Conservation (phyloP, 1,140 invertebrate genomes). For the Dufourea novaeangliae region DNA sequence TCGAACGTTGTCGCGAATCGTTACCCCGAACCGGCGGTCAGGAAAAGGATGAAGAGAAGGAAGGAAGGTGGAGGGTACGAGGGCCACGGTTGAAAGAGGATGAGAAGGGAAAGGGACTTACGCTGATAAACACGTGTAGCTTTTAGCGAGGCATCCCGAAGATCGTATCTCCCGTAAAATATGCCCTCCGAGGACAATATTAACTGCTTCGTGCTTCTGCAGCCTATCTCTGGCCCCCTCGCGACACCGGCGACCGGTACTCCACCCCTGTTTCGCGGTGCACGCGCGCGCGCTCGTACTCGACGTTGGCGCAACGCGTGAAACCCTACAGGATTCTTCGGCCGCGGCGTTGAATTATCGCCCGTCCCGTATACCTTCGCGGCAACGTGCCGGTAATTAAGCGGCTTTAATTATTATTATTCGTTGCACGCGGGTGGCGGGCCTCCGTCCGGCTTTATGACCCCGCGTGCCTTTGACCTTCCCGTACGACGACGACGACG, state of each 20-base stretch:
- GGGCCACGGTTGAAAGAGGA: slow-evolving; percentile 22
- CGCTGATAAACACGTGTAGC: slow-evolving; percentile 82
- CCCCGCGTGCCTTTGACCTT: slow-evolving; percentile 58
- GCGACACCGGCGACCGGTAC: slow-evolving; percentile 51
- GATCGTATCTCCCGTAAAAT: slow-evolving; percentile 81
- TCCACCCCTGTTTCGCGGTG: slow-evolving; percentile 21
- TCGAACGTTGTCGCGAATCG: slow-evolving; percentile 5
- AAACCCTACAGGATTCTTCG: slow-evolving; percentile 43
- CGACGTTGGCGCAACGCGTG: slow-evolving; percentile 7
- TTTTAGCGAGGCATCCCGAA: slow-evolving; percentile 81
- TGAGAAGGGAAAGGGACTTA: slow-evolving; percentile 65
- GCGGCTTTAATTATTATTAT: slow-evolving; percentile 69
- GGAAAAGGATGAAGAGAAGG: slow-evolving; percentile 2
- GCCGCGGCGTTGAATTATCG: slow-evolving; percentile 61
- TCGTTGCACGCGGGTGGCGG: slow-evolving; percentile 66
- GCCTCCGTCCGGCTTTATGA: slow-evolving; percentile 50
- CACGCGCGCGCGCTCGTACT: background rate
- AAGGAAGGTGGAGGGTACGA: background rate
- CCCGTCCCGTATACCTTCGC: slow-evolving; percentile 60
- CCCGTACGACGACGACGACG: background rate
- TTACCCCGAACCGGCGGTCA: slow-evolving; percentile 24
- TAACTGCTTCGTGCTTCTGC: slow-evolving; percentile 80
- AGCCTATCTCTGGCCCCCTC: slow-evolving; percentile 70
- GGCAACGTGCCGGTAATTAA: slow-evolving; percentile 66
- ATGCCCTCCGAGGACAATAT: slow-evolving; percentile 80